Base-by-base conservation (phyloP, 2,888 invertebrate genomes). In the Drosophila vallismaia region DNA sequence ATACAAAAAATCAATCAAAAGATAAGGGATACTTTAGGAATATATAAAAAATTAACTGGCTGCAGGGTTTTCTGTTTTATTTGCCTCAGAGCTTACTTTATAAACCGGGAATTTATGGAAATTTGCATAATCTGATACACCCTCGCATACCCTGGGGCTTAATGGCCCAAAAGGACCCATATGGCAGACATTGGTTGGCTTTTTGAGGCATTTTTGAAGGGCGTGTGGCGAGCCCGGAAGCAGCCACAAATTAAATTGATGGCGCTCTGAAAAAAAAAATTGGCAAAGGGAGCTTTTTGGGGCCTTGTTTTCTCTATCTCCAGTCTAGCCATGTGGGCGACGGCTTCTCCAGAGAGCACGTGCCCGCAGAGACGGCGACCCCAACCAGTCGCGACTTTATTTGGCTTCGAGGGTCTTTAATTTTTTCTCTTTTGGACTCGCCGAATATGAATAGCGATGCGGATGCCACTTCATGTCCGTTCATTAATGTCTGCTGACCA, bases 211-310 rank as follows among this genome's bases (percentile, higher is more conserved):
- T 52, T 51, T 24, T 73, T 48, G 49, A 71, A 56, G 74, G 74
- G 73, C 59, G 73, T 68, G 72, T 48, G 49, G 33, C 36, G 14
- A n/a, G 48, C 26, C 59, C 86, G 87, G 84, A 84, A 84, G 78
- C 74, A 75, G 69, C 72, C 54, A 71, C 67, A 75, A 79, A 86
- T 78, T 74, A 64, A 82, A 85, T 79, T 86, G 62, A 85, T 75
- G 79, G 83, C 85, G 74, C 74, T 54, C 38, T 57, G 19, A 53
- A 53, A 28, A 40, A 28, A 40, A 33, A 53, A 48, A 70, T 70
- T 60, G 70, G 71, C 71, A 60, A 60, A 70, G 53, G 71, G 52
- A 55, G 45, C 57, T 49, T 40, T 14, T n/a, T 8, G 19, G 19
- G 1, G 19, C 4, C 46, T 19, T 10, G 24, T 36, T n/a, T n/a